Evolutionary conservation across 2,797 vertebrate species (phyloP), one percentile per base, ranked within the genome.

Genomic region (Siniperca undulata): DNA sequence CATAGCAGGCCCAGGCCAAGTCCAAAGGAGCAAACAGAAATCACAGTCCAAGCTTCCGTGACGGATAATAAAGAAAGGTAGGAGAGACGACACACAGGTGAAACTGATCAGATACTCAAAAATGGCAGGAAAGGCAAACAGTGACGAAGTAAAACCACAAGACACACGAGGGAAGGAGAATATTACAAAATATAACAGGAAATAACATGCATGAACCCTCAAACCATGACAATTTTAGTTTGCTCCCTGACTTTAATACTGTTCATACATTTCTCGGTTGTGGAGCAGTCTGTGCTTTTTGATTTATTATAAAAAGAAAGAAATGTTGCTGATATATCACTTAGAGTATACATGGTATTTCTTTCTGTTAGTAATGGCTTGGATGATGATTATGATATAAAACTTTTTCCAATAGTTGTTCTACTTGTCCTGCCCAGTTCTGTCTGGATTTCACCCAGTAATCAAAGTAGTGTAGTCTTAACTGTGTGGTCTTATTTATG

Each of bases 271-370:
- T 20, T 48, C 20, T 82, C 53, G 30, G 27, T 56, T 78, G 38
- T 46, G 36, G 24, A 42, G 16, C 13, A 13, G 55, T 53, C 14
- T 44, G n/a, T 3, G 3, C 22, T 64, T 65, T 81, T 56, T 74
- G 40, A 91, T 89, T 82, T 84, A 77, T 24, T 12, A 46, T 36
- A 50, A 12, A 60, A 55, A 76, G 27, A 67, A 70, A 80, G 14
- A 67, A 69, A 61, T 64, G 14, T 68, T 69, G 66, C 76, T 82
- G 27, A 78, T 46, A 62, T 60, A 34, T 38, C 9, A 46, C 62
- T 72, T 72, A 27, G 10, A 69, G n/a, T 40, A 22, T 52, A 8
- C 5, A 4, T 46, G 9, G 16, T 77, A 36, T 75, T 71, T 84
- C 1, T 30, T 55, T 72, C 30, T 20, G 8, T 56, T 67, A 52